Base-by-base conservation (phyloP, 2,113 vertebrate genomes). In the Pristiophorus japonicus region DNA sequence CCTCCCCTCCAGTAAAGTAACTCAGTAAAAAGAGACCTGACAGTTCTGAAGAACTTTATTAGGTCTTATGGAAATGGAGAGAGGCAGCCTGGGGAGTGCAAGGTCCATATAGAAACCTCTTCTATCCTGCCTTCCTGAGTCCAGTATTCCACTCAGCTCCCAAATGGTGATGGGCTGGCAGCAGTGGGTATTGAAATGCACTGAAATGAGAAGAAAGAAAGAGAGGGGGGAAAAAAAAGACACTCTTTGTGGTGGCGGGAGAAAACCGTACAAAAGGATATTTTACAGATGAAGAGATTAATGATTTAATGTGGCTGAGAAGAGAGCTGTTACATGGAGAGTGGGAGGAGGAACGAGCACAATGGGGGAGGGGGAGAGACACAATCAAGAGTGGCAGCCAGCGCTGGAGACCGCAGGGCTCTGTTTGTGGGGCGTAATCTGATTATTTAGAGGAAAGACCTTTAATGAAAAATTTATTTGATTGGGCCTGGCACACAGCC, bases 201-300 rank as follows among this genome's bases (percentile, higher is more conserved):
- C 63, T 95, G 81, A 67, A 65, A 96, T 94, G 96, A 95, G 93
- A 70, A 84, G 88, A 95, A 90, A 95, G 94, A 78, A 59, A 95
- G 84, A 42, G 67, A 75, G 88, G 55, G 88, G 55, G 75, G 51
- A 55, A 95, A 85, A 95, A 91, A 84, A 93, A 94, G 70, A 70
- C 75, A 70, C 75, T 88, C 88, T 87, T 96, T 95, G 95, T 96
- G 91, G 95, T 70, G 93, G 95, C 92, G 95, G 88, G 95, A 96
- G 95, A 96, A 95, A 95, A 96, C 95, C 65, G 47, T 92, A 95
- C 95, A 92, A 96, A 96, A 95, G 96, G 96, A 95, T 95, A 95
- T 95, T 95, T 96, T 95, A 95, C 96, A 95, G 95, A 95, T 95
- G 94, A 95, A 92, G 95, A 95, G 95, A 96, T 96, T 95, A 95